Evolutionary conservation across 2,113 vertebrate species (phyloP).

Genomic region (Cnemophilus loriae): DNA sequence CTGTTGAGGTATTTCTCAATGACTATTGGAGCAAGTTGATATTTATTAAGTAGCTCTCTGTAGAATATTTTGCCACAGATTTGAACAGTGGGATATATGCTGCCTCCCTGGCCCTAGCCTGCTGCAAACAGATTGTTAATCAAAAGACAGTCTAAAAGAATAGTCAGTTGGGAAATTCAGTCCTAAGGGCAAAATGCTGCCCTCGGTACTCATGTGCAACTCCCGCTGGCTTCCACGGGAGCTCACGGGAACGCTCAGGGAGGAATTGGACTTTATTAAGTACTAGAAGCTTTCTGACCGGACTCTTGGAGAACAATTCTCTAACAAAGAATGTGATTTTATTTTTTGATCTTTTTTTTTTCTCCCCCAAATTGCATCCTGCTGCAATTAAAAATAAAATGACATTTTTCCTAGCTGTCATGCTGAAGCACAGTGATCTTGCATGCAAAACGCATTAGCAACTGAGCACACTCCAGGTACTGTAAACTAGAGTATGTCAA

Average conservation of each 20-base stretch:
- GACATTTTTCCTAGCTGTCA: constrained; percentile 17
- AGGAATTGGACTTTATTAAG: constrained; percentile 39
- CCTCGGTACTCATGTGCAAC: not conserved
- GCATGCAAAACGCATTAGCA: not conserved
- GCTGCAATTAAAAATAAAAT: constrained; percentile 39
- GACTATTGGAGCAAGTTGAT: constrained; percentile 58
- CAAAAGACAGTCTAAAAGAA: constrained; percentile 62
- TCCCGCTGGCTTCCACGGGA: constrained; percentile 1
- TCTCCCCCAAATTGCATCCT: not conserved
- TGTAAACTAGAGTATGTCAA: constrained; percentile 18
- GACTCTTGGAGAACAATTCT: not conserved
- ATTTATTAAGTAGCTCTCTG: constrained; percentile 63
- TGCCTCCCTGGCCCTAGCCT: constrained; percentile 40
- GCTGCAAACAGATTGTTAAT: constrained; percentile 65
- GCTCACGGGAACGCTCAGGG: not conserved
- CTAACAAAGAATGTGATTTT: not conserved
- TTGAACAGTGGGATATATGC: not conserved
- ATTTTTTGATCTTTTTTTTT: accelerated
- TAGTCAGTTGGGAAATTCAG: constrained; percentile 48
- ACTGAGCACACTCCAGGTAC: constrained; percentile 7
- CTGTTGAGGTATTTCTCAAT: constrained; percentile 70
- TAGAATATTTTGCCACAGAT: constrained; percentile 46
- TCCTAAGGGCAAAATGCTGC: constrained; percentile 56
- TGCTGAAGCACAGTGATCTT: not conserved
- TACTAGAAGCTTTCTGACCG: not conserved